phyloP scores from a whole-genome alignment of 2,888 invertebrate species.

The Carpatolechia fugitivella region DNA sequence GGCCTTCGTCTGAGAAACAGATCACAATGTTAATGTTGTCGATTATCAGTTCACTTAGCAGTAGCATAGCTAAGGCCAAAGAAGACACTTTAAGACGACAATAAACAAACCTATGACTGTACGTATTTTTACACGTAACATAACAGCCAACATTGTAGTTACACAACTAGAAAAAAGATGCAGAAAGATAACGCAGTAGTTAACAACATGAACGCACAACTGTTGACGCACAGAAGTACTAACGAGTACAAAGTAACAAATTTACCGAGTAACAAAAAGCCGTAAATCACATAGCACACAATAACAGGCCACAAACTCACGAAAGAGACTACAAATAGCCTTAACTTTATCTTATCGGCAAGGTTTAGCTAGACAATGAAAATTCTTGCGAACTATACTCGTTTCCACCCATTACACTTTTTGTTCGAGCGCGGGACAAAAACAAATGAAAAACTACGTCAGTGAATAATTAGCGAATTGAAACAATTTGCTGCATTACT shows the following conservation, averaged over 20 bases:
- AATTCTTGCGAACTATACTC: constrained; percentile 35
- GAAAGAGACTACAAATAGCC: constrained; percentile 32
- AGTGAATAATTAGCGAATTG: constrained; percentile 5
- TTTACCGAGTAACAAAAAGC: constrained; percentile 14
- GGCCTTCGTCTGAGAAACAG: constrained; percentile 8
- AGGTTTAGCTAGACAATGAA: constrained; percentile 53
- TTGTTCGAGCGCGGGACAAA: constrained; percentile 14
- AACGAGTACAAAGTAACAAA: constrained; percentile 13
- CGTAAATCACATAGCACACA: constrained; percentile 15
- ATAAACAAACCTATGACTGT: no score
- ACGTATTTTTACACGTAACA: neutral
- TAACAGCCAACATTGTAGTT: neutral
- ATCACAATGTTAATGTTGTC: neutral
- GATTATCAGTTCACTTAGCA: neutral
- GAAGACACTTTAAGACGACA: no score
- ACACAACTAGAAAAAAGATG: neutral
- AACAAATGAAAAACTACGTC: constrained; percentile 20
- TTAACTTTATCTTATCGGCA: constrained; percentile 57
- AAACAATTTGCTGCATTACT: neutral
- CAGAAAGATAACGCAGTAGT: neutral
- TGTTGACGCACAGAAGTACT: neutral
- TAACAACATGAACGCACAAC: neutral
- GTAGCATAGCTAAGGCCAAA: no score
- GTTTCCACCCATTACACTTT: constrained; percentile 41
- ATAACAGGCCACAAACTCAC: constrained; percentile 18